A percentile compares a stretch with the other conserved stretches of the same genome.
These are phyloP conservation scores for Polymixis lichenea DNA, from an alignment of 2,888 invertebrate genomes.

Conservation along the genomic window DNA sequence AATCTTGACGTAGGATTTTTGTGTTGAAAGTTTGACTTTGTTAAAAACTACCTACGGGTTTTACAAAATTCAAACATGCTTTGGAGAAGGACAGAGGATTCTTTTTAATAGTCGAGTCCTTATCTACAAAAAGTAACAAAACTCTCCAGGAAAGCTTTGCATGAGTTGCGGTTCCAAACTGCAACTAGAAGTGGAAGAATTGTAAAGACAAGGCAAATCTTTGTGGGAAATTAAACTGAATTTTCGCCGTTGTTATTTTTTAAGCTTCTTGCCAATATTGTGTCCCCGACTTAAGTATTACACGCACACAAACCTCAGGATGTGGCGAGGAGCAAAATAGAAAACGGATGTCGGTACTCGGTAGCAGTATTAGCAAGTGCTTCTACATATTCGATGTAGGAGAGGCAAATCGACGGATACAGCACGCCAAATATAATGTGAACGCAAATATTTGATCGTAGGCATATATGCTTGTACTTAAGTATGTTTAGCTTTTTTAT, in stretches of 20 bases:
- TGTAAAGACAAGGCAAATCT: neutral
- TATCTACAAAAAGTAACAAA: neutral
- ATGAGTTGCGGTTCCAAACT: too few relatives aligned
- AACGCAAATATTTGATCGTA: constrained; percentile 59
- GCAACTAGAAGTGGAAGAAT: neutral
- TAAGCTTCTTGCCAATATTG: neutral
- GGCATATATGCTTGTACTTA: neutral
- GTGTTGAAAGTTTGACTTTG: neutral
- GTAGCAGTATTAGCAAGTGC: too few relatives aligned
- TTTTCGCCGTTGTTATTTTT: neutral
- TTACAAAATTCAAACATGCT: neutral
- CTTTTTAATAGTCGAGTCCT: neutral
- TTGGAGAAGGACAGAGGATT: neutral
- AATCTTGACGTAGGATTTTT: neutral
- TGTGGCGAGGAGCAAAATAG: constrained; percentile 70
- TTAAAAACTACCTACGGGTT: neutral
- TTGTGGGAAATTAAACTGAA: neutral
- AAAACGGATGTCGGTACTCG: constrained; percentile 69
- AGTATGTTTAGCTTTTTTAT: neutral
- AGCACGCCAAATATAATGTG: constrained; percentile 65
- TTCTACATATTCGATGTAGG: constrained; percentile 73
- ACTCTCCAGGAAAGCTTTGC: neutral
- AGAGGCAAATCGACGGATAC: constrained; percentile 68
- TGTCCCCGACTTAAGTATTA: constrained; percentile 35
- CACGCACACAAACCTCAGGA: constrained; percentile 61